Conservation (phyloP, 2,888 invertebrate genomes). For the Eilema caniola region DNA sequence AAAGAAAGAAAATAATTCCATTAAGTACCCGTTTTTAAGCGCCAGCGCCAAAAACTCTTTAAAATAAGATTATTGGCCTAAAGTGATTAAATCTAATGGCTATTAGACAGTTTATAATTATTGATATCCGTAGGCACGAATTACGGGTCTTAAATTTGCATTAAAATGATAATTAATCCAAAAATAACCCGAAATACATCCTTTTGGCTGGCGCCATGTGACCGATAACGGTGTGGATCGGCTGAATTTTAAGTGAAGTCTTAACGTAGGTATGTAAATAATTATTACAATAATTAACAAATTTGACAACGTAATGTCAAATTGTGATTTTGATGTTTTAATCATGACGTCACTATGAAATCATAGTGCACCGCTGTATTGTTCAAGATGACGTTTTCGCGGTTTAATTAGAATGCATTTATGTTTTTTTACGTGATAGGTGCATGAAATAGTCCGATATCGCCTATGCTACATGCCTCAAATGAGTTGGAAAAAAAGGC, state of each 20-base stretch:
- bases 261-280: background rate
- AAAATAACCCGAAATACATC: background rate
- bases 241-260: background rate
- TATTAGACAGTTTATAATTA: slow-evolving; percentile 2
- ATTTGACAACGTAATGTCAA: background rate
- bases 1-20: too few species aligned
- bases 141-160: background rate
- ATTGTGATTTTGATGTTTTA: background rate
- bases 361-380: background rate
- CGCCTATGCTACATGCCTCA: too few species aligned
- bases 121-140: background rate
- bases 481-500: too few species aligned
- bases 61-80: background rate
- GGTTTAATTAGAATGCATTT: background rate
- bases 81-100: slow-evolving; percentile 1
- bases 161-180: background rate
- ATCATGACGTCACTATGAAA: background rate
- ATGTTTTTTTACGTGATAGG: too few species aligned
- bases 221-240: background rate
- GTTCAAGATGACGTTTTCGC: background rate
- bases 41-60: background rate
- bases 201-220: slow-evolving; percentile 1
- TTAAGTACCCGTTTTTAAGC: background rate
- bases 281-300: background rate
- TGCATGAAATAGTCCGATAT: too few species aligned